Base-by-base conservation (phyloP, 2,888 invertebrate species). In the Athalia cordata region DNA sequence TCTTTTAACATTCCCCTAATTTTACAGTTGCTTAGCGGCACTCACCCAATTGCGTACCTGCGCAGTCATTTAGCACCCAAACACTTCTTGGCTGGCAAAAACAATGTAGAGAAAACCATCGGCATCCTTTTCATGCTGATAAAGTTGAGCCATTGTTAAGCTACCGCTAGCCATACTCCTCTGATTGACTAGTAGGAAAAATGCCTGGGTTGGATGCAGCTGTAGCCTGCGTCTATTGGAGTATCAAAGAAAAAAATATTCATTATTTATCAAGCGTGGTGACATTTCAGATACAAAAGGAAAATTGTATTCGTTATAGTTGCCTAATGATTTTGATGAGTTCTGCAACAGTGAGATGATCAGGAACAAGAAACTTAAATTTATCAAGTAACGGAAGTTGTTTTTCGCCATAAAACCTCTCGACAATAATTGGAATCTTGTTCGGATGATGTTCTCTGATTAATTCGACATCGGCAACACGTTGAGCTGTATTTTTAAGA, bases 51-150 rank as follows among this genome's bases (percentile, higher is more conserved):
- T 1, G 45, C 4, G 9, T 13, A 72, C 29, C 72, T 5, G 57
- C 29, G 5, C 5, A 29, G 6, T 47, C 3, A 59, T 52, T 77
- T 83, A 84, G 80, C 83, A 83, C 15, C 97, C 97, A 88, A 97
- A 97, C 83, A 96, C 95, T 91, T 97, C 97, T 91, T 97, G 97
- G 45, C 96, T 96, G 0, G 97, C 96, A 87, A 97, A 97, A 0
- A 96, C 96, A 85, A 97, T 94, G 89, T 97, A 97, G 0, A 97
- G 93, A 87, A 96, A 97, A 0, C 97, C 97, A 88, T 97, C 97
- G 50, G 94, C 94, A 82, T 95, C 95, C 67, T 94, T 93, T 84
- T 95, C 93, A 80, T 94, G 93, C 57, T 93, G 93, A 90, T 97
- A 96, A 0, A 96, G 93, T 89, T 97, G 96, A 0, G 95, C 93